Percentiles rank a stretch among this genome's conserved stretches.
These are phyloP conservation scores for Tetheella fluctuosa DNA, from an alignment of 2,888 invertebrate genomes.

Conservation along the genomic window DNA sequence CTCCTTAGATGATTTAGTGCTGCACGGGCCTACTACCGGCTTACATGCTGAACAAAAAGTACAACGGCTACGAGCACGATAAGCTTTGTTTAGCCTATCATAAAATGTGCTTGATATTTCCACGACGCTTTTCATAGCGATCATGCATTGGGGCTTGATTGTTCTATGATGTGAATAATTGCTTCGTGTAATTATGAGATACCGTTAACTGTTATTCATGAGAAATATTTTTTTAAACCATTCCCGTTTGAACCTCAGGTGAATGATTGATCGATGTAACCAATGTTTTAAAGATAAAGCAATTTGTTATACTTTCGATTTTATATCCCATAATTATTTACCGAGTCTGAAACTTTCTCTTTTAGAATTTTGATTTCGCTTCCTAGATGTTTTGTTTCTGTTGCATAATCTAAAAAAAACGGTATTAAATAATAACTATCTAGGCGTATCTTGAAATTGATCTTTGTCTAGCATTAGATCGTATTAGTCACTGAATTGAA, in stretches of 20 bases:
- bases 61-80: background rate
- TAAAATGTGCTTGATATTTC: background rate
- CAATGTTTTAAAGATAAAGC: constrained; percentile 52
- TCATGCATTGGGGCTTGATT: background rate
- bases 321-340: constrained; percentile 64
- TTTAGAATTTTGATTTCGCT: constrained; percentile 51
- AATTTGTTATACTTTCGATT: constrained; percentile 70
- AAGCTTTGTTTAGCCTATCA: background rate
- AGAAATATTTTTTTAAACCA: background rate
- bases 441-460: constrained; percentile 36
- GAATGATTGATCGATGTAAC: constrained; percentile 57
- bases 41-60: constrained; percentile 9
- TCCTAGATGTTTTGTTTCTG: constrained; percentile 22
- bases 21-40: constrained; percentile 37
- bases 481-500: constrained; percentile 31
- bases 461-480: constrained; percentile 29
- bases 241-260: constrained; percentile 16
- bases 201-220: background rate
- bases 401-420: constrained; percentile 44
- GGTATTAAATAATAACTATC: constrained; percentile 33
- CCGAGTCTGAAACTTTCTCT: constrained; percentile 65
- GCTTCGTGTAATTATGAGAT: too few species aligned
- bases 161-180: background rate
- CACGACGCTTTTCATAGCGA: background rate
- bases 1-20: constrained; percentile 58